phyloP scores from a whole-genome alignment of 64 coral and sea anemone species.

The Anthopleura sola region DNA sequence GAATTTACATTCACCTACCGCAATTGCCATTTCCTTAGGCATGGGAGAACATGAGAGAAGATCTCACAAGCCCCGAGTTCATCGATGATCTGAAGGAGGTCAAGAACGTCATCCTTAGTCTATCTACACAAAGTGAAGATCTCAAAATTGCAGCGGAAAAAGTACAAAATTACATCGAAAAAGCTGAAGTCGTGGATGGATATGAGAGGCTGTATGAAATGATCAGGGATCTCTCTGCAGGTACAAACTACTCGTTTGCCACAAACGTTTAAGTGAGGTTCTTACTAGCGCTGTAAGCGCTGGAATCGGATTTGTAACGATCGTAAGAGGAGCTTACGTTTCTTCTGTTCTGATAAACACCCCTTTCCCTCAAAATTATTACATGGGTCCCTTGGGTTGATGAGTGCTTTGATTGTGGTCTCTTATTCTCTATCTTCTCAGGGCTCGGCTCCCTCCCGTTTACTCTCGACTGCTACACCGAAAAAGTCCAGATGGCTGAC shows the following conservation, averaged over 20 bases:
- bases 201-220: background rate
- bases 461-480: background rate
- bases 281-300: too few species aligned
- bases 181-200: background rate
- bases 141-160: background rate
- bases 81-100: background rate
- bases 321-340: too few species aligned
- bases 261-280: too few species aligned
- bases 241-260: background rate
- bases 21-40: background rate
- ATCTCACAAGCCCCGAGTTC: background rate
- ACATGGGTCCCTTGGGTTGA: too few species aligned
- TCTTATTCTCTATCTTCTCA: background rate
- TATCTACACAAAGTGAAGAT: background rate
- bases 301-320: too few species aligned
- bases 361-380: too few species aligned
- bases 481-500: constrained; percentile 8
- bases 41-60: background rate
- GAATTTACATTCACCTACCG: too few species aligned
- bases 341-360: too few species aligned
- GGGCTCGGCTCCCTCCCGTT: background rate
- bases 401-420: too few species aligned
- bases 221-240: background rate
- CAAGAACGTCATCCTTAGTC: background rate
- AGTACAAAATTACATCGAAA: background rate